Evolutionary conservation across 2,113 vertebrate genomes (phyloP).

Genomic region (Pomatostomus ruficeps): DNA sequence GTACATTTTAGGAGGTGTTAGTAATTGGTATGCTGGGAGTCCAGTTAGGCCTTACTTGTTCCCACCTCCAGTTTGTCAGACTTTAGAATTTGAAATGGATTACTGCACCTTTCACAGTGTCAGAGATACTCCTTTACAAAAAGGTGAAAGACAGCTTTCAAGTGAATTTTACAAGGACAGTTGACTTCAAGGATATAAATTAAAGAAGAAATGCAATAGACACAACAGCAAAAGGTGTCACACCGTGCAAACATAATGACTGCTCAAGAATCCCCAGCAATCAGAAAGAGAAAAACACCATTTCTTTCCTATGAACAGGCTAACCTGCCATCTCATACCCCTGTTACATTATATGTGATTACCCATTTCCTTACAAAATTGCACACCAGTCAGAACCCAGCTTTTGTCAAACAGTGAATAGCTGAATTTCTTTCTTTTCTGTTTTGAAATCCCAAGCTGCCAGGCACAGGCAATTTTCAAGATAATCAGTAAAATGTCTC

Average conservation of each 20-base stretch:
- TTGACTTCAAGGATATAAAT: not conserved
- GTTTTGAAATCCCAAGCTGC: not conserved
- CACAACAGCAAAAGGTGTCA: not conserved
- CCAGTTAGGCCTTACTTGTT: not conserved
- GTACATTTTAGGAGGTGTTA: not conserved
- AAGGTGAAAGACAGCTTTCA: not conserved
- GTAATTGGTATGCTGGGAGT: not conserved
- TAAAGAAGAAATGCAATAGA: not conserved
- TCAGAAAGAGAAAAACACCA: not conserved
- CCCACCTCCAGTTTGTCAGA: not conserved
- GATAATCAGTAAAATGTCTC: not conserved
- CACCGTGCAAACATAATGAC: not conserved
- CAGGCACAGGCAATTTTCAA: not conserved
- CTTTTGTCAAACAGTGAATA: not conserved
- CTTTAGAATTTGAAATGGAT: not conserved
- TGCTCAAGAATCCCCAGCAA: not conserved
- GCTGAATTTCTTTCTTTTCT: not conserved
- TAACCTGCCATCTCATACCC: not conserved
- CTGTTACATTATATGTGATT: not conserved
- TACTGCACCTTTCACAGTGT: not conserved
- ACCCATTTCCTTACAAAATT: not conserved
- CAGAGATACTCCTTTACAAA: not conserved
- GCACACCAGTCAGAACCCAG: not conserved
- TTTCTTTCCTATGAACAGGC: not conserved
- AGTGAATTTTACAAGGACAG: not conserved